Conservation (phyloP, 2,888 invertebrate genomes). For the Rotaria socialis region DNA sequence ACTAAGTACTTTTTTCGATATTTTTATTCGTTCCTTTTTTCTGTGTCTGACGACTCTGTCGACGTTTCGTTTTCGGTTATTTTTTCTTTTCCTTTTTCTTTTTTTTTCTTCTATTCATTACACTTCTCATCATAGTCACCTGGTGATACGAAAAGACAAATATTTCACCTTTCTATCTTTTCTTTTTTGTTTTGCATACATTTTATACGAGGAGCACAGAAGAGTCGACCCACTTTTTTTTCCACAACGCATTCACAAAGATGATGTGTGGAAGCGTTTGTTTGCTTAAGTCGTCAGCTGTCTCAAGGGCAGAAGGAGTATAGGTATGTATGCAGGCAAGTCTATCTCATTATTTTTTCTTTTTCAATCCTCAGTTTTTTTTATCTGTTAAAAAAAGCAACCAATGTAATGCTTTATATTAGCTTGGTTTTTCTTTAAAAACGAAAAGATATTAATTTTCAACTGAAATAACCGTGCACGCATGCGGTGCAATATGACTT, state of each 20-base stretch:
- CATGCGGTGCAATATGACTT: not conserved
- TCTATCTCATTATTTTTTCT: not conserved
- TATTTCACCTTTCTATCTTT: slow-evolving; percentile 15
- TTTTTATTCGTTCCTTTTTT: not conserved
- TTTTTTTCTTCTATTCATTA: not conserved
- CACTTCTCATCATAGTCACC: not conserved
- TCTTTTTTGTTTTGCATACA: not conserved
- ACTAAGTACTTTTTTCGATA: not conserved
- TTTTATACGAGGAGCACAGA: not conserved
- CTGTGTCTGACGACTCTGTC: not conserved
- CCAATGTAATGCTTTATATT: not conserved
- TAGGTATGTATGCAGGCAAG: not conserved
- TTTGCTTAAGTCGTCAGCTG: not conserved
- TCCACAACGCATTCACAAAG: not conserved
- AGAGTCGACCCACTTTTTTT: not conserved
- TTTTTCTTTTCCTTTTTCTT: not conserved
- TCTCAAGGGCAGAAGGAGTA: not conserved
- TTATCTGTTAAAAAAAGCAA: not conserved
- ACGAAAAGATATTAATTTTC: not conserved
- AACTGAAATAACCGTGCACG: not conserved
- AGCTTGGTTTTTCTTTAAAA: not conserved
- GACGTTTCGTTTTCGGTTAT: not conserved
- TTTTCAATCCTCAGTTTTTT: not conserved
- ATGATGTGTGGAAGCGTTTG: not conserved
- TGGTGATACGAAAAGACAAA: not conserved